phyloP scores from a whole-genome alignment of 2,888 invertebrate species.

The Noctua janthina region DNA sequence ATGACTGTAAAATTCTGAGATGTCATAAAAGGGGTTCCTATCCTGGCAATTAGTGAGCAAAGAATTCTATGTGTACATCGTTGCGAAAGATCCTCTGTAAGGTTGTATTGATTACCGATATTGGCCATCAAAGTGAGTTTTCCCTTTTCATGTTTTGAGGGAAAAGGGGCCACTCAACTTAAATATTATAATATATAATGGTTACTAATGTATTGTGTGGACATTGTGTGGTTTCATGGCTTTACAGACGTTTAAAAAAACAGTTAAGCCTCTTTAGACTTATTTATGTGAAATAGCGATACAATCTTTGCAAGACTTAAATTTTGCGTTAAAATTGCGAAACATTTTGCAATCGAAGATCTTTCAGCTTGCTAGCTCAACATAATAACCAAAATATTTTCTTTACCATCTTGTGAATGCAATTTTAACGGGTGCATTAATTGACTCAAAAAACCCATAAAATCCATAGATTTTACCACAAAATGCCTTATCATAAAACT shows the following conservation, averaged over 20 bases:
- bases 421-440: neutral
- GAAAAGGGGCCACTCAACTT: neutral
- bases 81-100: neutral
- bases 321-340: neutral
- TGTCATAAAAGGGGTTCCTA: neutral
- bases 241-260: neutral
- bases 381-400: neutral
- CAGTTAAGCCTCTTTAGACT: neutral
- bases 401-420: neutral
- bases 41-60: neutral
- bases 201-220: neutral
- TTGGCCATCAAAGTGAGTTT: neutral
- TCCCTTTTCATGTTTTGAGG: slow-evolving; percentile 3
- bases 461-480: neutral
- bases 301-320: neutral
- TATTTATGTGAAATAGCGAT: neutral
- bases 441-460: neutral
- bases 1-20: neutral
- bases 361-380: neutral
- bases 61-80: neutral
- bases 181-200: neutral
- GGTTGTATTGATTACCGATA: neutral
- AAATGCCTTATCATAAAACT: neutral
- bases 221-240: neutral
- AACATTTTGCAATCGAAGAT: neutral